phyloP scores from a whole-genome alignment of 2,888 invertebrate species.

The Allophyes oxyacanthae region DNA sequence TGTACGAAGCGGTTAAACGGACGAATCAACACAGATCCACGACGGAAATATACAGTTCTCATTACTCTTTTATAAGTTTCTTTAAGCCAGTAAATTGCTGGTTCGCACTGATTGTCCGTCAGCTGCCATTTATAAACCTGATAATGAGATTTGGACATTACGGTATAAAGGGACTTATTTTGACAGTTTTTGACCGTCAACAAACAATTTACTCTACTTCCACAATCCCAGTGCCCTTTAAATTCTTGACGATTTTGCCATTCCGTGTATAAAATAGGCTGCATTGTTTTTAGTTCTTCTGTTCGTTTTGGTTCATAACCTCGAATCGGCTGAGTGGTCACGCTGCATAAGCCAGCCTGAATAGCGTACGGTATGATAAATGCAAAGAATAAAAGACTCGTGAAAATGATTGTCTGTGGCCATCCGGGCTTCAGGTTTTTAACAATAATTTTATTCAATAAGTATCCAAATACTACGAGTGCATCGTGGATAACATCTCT shows the following conservation, averaged over 20 bases:
- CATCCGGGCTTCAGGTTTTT: slow-evolving; percentile 41
- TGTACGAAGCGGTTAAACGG: slow-evolving; percentile 37
- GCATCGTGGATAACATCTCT: slow-evolving; percentile 51
- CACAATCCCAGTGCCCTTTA: slow-evolving; percentile 35
- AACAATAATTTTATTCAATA: slow-evolving; percentile 56
- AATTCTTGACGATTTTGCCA: background rate
- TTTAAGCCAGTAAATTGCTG: slow-evolving; percentile 48
- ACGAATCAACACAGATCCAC: slow-evolving; percentile 60
- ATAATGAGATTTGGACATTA: slow-evolving; percentile 45
- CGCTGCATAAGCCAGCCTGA: slow-evolving; percentile 60
- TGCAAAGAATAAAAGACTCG: slow-evolving; percentile 55
- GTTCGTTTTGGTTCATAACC: slow-evolving; percentile 48
- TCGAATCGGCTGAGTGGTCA: slow-evolving; percentile 57
- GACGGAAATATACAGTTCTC: slow-evolving; percentile 60
- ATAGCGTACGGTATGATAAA: slow-evolving; percentile 60
- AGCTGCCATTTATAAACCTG: slow-evolving; percentile 49
- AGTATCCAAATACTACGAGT: slow-evolving; percentile 62
- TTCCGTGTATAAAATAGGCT: slow-evolving; percentile 30
- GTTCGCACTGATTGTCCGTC: slow-evolving; percentile 50
- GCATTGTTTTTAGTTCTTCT: slow-evolving; percentile 43
- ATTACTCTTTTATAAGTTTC: slow-evolving; percentile 42
- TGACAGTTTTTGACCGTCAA: slow-evolving; percentile 33
- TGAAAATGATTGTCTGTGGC: slow-evolving; percentile 52
- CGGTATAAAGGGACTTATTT: slow-evolving; percentile 51
- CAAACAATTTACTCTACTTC: slow-evolving; percentile 55